Evolutionary conservation across 2,113 vertebrate species (phyloP).

Genomic region (Microcebus tavaratra): DNA sequence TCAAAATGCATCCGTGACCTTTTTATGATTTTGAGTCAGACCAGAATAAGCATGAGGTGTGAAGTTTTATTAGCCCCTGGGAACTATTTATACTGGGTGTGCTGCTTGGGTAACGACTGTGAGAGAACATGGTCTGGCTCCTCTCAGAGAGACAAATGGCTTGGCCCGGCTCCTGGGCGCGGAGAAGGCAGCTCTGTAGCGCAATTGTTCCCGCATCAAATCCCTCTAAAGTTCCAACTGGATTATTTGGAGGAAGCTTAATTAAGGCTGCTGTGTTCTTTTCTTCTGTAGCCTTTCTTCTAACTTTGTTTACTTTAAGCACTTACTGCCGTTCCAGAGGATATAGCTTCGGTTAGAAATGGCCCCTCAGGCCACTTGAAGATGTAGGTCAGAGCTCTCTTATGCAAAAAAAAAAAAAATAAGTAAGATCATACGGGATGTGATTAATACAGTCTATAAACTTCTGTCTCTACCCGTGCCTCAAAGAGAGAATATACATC

Average conservation of each 20-base stretch:
- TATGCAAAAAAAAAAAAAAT: background rate
- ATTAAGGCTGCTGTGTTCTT: background rate
- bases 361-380: background rate
- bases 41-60: slow-evolving; percentile 50
- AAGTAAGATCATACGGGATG: background rate
- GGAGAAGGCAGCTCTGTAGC: background rate
- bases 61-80: background rate
- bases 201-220: background rate
- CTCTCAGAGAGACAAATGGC: background rate
- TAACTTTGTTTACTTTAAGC: background rate
- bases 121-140: background rate
- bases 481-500: background rate
- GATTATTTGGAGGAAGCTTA: background rate
- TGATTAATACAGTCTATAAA: background rate
- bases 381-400: background rate
- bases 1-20: slow-evolving; percentile 53
- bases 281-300: background rate
- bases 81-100: background rate
- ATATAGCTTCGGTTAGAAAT: background rate
- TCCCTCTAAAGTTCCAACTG: background rate
- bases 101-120: background rate
- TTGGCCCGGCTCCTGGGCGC: background rate
- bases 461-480: no score
- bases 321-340: background rate
- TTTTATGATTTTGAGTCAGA: slow-evolving; percentile 56